Percentiles rank a stretch among this genome's conserved stretches.
phyloP scores from a whole-genome alignment of 2,113 vertebrate species.

The Henicopernis longicauda region DNA sequence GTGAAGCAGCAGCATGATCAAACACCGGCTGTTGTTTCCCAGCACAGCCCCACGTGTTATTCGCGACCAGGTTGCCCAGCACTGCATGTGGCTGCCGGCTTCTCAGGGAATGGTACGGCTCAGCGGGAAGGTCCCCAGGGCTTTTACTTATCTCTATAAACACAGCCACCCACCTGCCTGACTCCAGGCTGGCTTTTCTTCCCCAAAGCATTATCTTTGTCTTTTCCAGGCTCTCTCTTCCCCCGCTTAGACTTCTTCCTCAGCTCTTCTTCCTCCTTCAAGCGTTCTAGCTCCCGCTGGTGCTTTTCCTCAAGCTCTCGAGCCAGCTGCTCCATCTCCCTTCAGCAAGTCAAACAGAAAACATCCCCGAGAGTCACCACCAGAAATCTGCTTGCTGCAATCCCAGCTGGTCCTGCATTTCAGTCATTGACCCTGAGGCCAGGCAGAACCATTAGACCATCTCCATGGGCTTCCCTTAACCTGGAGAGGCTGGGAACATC shows the following conservation, averaged over 20 bases:
- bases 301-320: slow-evolving; percentile 68
- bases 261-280: slow-evolving; percentile 75
- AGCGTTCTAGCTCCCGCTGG: slow-evolving; percentile 63
- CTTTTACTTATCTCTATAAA: background rate
- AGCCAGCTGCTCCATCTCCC: slow-evolving; percentile 66
- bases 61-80: background rate
- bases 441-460: background rate
- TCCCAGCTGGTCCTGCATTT: background rate
- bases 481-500: background rate
- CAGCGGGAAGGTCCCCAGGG: background rate
- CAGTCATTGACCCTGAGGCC: background rate
- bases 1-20: background rate
- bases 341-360: slow-evolving; percentile 17
- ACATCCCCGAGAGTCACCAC: background rate
- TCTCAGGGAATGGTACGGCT: background rate
- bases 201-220: slow-evolving; percentile 26
- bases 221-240: slow-evolving; percentile 65
- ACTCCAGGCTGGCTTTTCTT: slow-evolving; percentile 62
- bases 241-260: slow-evolving; percentile 69
- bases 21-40: background rate
- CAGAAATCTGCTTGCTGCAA: background rate
- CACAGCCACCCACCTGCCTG: slow-evolving; percentile 56
- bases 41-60: background rate
- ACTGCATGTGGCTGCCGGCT: rapidly evolving
- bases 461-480: background rate